Conservation (phyloP, 1,140 invertebrate species). For the Zeugodacus cucurbitae region DNA sequence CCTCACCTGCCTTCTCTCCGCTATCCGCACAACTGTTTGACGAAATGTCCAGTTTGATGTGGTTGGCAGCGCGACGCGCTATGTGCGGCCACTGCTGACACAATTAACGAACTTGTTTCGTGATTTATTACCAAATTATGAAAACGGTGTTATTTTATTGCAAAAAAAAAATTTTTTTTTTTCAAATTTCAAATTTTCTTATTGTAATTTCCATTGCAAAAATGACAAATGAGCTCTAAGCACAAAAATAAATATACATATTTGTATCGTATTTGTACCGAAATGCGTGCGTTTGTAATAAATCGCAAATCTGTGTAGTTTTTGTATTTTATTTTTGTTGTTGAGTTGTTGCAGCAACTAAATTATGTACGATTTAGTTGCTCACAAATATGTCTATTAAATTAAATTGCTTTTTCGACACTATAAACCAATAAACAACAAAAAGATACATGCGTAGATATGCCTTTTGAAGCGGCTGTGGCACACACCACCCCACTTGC, state of each 20-base stretch:
- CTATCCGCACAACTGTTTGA: neutral
- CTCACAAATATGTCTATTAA: conserved; percentile 33
- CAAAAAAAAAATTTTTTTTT: neutral
- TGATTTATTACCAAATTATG: conserved; percentile 50
- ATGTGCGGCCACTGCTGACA: conserved; percentile 45
- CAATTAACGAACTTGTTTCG: conserved; percentile 53
- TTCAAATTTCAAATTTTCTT: neutral
- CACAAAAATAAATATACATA: conserved; percentile 14
- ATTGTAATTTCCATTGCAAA: neutral
- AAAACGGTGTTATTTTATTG: conserved; percentile 1
- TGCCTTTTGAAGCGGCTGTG: neutral
- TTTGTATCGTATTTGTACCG: neutral
- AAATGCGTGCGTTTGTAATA: neutral
- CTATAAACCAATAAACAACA: neutral
- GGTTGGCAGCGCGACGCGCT: neutral
- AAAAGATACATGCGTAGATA: conserved; percentile 15
- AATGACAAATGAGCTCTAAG: conserved; percentile 8
- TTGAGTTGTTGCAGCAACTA: neutral
- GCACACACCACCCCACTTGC: neutral
- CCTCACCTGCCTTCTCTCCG: neutral
- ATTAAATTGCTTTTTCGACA: conserved; percentile 30
- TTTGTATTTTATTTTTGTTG: too few relatives aligned
- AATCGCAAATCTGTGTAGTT: neutral
- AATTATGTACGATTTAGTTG: conserved; percentile 13
- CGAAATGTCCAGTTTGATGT: conserved; percentile 26